Base-by-base conservation (phyloP, 1,140 invertebrate species). In the Platyscapa corneri region DNA sequence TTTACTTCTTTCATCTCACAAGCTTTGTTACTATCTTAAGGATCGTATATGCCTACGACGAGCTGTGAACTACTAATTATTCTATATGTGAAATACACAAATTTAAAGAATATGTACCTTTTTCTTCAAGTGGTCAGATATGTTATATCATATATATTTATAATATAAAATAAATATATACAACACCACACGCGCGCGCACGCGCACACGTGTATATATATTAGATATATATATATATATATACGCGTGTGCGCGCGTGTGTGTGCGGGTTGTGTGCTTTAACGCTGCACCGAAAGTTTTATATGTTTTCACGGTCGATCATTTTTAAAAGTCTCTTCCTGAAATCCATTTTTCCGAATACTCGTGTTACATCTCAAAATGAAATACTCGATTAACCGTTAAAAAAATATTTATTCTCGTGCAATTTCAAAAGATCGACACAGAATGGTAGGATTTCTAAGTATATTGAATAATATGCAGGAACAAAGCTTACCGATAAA, bases 41-140 rank as follows among this genome's bases (percentile, higher is more conserved):
- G 30, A 83, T 83, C 82, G 82, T 83, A 83, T 83, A 77, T 10
- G 56, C 56, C 82, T 76, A 65, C 53, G 74, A 77, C 72, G 74
- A 76, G 34, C 74, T 77, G 46, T 65, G 27, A 65, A 49, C 74
- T 77, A 83, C 74, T 83, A 34, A 39, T 27, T 83, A 49, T 46
- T 65, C 53, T 56, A 37, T 75, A 60, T 37, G 46, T 39, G 37
- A n/a, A 60, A 23, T 60, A 34, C 53, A 83, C 72, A 32, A 75
- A 74, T 76, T 27, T 32, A 23, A 16, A 27, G 20, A 53, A 46
- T 46, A n/a, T 27, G n/a, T 32, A 27, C 23, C n/a, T 72, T 16
- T 81, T 34, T 6, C 20, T 30, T 77, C 18, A 37, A 30, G 20
- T 70, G 2, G 14, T 37, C 37, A 37, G 16, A 37, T 30, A 37